Conservation (phyloP, 2,113 vertebrate genomes). For the Lepus europaeus region DNA sequence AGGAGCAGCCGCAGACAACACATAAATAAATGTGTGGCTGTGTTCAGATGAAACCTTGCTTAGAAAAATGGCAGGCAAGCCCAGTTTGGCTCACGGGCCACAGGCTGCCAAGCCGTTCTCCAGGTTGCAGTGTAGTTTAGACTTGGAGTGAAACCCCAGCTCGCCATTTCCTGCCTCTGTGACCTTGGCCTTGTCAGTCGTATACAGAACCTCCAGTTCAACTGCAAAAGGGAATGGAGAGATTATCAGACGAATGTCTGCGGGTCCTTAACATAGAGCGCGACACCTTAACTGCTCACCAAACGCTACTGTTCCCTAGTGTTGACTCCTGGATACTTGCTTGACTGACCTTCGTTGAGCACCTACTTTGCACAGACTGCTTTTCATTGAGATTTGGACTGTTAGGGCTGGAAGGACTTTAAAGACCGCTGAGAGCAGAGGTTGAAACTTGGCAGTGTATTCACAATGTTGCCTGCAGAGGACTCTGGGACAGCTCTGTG, state of each 20-base stretch:
- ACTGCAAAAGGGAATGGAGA: background rate
- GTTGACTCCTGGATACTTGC: background rate
- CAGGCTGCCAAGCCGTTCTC: background rate
- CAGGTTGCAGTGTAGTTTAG: background rate
- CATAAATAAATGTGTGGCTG: background rate
- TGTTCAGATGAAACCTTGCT: background rate
- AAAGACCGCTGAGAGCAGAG: background rate
- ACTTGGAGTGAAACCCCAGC: background rate
- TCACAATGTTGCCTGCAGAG: background rate
- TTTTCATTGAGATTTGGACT: background rate
- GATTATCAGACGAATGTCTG: background rate
- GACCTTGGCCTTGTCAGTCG: background rate
- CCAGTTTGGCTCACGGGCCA: no score
- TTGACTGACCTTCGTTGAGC: background rate
- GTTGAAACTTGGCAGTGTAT: background rate
- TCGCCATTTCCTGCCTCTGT: background rate
- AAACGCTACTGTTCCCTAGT: background rate
- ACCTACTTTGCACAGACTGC: background rate
- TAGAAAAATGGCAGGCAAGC: background rate
- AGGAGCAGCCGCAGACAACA: background rate
- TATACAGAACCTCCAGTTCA: background rate
- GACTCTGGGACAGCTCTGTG: slow-evolving; percentile 1
- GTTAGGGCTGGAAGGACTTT: background rate
- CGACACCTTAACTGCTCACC: no score
- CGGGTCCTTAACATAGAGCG: background rate